Percentiles rank a stretch among this genome's conserved stretches.
Conservation (phyloP, 2,888 invertebrate genomes). For the Melipona bicolor region DNA sequence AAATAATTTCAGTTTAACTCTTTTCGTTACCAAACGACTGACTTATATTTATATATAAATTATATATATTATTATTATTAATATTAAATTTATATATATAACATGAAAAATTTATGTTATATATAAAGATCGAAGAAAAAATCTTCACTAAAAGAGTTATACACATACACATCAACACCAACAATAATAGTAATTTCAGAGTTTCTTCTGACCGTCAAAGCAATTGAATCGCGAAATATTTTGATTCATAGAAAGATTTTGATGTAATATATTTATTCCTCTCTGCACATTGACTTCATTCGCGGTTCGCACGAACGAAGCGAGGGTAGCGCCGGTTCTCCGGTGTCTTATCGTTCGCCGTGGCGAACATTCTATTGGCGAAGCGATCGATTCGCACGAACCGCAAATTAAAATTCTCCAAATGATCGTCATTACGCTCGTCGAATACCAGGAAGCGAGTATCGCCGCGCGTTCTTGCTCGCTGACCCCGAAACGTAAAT, state of each 20-base stretch:
- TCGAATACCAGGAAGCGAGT: constrained; percentile 39
- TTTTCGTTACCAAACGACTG: too few relatives aligned
- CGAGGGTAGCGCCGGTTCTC: not conserved
- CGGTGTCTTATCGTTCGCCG: not conserved
- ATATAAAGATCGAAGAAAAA: too few relatives aligned
- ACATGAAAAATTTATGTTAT: too few relatives aligned
- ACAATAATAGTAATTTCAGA: too few relatives aligned
- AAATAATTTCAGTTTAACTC: too few relatives aligned
- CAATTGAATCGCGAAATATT: not conserved
- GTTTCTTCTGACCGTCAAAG: not conserved
- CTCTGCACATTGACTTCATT: not conserved
- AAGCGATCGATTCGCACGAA: constrained; percentile 21
- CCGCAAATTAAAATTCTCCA: constrained; percentile 55
- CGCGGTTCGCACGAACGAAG: not conserved
- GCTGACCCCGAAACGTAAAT: constrained; percentile 60
- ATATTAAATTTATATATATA: too few relatives aligned
- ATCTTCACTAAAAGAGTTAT: too few relatives aligned
- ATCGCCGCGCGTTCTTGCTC: constrained; percentile 55
- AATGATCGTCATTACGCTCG: constrained; percentile 49
- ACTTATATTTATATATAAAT: too few relatives aligned
- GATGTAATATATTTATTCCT: not conserved
- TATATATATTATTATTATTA: too few relatives aligned
- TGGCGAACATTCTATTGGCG: constrained; percentile 18
- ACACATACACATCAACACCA: too few relatives aligned
- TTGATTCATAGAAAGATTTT: not conserved